Base-by-base conservation (phyloP, 2,113 vertebrate genomes). In the Varanus salvator region DNA sequence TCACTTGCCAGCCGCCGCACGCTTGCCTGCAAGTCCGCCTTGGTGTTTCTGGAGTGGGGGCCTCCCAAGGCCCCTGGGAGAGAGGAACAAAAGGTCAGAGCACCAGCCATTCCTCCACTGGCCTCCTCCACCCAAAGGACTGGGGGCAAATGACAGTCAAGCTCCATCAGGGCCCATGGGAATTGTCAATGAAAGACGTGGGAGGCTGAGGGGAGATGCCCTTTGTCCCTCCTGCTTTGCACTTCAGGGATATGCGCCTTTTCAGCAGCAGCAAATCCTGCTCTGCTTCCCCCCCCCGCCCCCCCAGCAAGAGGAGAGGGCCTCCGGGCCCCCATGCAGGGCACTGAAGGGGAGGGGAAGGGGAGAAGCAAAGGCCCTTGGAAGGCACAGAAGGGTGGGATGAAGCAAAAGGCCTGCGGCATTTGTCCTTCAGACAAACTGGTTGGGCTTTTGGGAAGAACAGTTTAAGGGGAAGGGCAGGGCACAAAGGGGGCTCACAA, bases 101-200 rank as follows among this genome's bases (percentile, higher is more conserved):
- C 0, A 25, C 64, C 2, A 69, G 77, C 82, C 88, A 52, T 84
- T 89, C 38, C 77, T 19, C 1, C 92, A 88, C 85, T 90, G 89
- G 75, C n/a, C 90, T 86, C 92, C 92, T 91, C 92, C 34, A 89
- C 76, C 83, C n/a, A 91, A 29, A 71, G 1, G 84, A 85, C 87
- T 60, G 66, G 90, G 82, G 72, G 84, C 92, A 93, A 91, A 91
- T 86, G 89, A 92, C 87, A 44, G 3, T 44, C 19, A 72, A 94
- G 85, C 0, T 88, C 96, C 97, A 96, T 94, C 96, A 95, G 90
- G 88, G 87, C 34, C 90, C 84, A 97, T 96, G 96, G 94, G 97
- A 97, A 97, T 97, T 97, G 96, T 94, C 97, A 96, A 97, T 97
- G 96, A 75, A 97, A 94, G 92, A 92, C 90, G 60, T 60, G 3